Percentiles rank a stretch among this genome's conserved stretches.
phyloP scores from a whole-genome alignment of 2,797 vertebrate species.

The Microchirus variegatus region DNA sequence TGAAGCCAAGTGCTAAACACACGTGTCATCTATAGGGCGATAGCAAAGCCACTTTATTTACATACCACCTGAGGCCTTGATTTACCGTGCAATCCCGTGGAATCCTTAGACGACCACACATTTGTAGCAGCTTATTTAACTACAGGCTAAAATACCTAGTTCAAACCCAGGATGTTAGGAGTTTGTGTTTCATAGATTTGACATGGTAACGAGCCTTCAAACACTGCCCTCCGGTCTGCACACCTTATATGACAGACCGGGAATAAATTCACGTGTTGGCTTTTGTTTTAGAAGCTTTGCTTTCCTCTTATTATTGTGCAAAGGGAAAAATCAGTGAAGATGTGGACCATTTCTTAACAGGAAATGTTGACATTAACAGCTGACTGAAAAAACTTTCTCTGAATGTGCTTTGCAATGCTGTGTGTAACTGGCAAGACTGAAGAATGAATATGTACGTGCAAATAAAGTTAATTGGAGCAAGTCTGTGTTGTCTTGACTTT shows the following conservation, averaged over 20 bases:
- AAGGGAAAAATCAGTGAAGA: slow-evolving; percentile 29
- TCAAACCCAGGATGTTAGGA: slow-evolving; percentile 28
- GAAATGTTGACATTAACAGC: slow-evolving; percentile 31
- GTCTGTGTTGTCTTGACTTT: slow-evolving; percentile 40
- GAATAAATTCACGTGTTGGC: slow-evolving; percentile 18
- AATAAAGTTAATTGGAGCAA: slow-evolving; percentile 76
- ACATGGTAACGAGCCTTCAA: slow-evolving; percentile 42
- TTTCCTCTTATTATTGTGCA: slow-evolving; percentile 32
- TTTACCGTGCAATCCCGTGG: slow-evolving; percentile 73
- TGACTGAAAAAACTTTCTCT: slow-evolving; percentile 38
- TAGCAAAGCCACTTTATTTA: slow-evolving; percentile 54
- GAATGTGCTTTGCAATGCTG: slow-evolving; percentile 61
- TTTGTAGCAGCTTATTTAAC: slow-evolving; percentile 53
- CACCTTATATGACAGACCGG: slow-evolving; percentile 30
- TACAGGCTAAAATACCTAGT: slow-evolving; percentile 19
- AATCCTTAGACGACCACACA: slow-evolving; percentile 42
- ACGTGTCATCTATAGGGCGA: slow-evolving; percentile 44
- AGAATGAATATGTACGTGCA: slow-evolving; percentile 60
- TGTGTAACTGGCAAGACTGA: slow-evolving; percentile 62
- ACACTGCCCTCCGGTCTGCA: slow-evolving; percentile 60
- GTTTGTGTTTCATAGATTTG: slow-evolving; percentile 30
- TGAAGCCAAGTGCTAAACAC: slow-evolving; percentile 55
- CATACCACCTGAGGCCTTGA: slow-evolving; percentile 78
- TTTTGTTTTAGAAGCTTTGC: slow-evolving; percentile 62
- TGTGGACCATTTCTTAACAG: slow-evolving; percentile 27